These are phyloP conservation scores for Brevimyrus niger DNA, from an alignment of 2,113 vertebrate species.

Conservation along the genomic window DNA sequence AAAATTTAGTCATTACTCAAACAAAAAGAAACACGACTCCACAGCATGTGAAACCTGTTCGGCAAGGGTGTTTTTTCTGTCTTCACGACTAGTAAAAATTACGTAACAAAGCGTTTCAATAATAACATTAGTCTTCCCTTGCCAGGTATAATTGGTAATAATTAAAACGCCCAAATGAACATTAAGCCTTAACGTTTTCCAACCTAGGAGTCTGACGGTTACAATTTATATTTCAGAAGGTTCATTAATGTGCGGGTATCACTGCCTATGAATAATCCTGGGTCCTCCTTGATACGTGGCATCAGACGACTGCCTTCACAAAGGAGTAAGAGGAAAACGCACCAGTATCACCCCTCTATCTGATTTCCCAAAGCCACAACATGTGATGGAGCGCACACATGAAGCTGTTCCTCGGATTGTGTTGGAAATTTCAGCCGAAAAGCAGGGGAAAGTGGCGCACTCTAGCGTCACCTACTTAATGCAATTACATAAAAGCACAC, in stretches of 20 bases:
- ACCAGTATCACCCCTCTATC: neutral
- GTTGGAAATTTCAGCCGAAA: neutral
- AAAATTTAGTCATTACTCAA: neutral
- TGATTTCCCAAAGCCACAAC: neutral
- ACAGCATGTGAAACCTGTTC: neutral
- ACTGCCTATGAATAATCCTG: neutral
- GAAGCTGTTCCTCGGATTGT: neutral
- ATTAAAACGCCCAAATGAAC: neutral
- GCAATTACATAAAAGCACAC: constrained; percentile 44
- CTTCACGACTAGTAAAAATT: neutral
- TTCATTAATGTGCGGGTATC: neutral
- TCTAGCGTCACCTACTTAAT: constrained; percentile 53
- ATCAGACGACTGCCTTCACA: neutral
- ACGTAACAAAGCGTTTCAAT: neutral
- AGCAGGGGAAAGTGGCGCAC: constrained; percentile 54
- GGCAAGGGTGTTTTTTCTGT: neutral
- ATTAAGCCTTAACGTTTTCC: neutral
- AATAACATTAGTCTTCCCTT: neutral
- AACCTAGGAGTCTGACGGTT: neutral
- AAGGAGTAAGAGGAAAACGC: neutral
- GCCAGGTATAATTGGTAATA: neutral
- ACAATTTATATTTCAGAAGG: neutral
- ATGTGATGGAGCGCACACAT: neutral
- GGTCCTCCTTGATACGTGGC: neutral
- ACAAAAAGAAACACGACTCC: neutral